A percentile compares a stretch with the other conserved stretches of the same genome.
These are phyloP conservation scores for Eristalinus aeneus DNA, from an alignment of 2,888 invertebrate species.

Conservation along the genomic window DNA sequence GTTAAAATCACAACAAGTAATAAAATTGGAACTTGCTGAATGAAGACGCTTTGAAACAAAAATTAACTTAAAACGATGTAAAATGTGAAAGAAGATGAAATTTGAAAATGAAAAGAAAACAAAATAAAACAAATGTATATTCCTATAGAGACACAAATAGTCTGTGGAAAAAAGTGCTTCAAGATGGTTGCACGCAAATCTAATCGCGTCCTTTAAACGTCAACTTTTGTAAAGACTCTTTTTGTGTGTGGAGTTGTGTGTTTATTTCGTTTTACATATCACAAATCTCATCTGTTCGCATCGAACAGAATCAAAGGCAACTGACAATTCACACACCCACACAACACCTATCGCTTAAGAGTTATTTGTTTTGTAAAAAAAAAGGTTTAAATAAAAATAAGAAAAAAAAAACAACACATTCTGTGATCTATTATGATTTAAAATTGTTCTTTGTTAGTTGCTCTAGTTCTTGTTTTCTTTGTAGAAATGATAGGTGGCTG, in stretches of 20 bases:
- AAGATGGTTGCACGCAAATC: slow-evolving; percentile 68
- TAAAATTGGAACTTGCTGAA: not conserved
- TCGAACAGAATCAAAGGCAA: not conserved
- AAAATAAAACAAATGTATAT: slow-evolving; percentile 14
- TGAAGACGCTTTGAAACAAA: slow-evolving; percentile 58
- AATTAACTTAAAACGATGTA: slow-evolving; percentile 49
- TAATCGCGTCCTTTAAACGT: slow-evolving; percentile 51
- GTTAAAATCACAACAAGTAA: not conserved
- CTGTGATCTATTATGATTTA: slow-evolving; percentile 65
- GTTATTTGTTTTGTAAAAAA: slow-evolving; percentile 45
- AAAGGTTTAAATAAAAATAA: slow-evolving; percentile 35
- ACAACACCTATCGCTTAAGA: slow-evolving; percentile 18
- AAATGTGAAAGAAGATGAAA: slow-evolving; percentile 6
- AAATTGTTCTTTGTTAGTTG: slow-evolving; percentile 6
- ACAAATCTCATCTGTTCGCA: not conserved
- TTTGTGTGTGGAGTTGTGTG: not conserved
- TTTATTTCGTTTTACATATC: not conserved
- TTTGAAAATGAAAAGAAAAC: slow-evolving; percentile 2
- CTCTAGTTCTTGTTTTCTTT: slow-evolving; percentile 11
- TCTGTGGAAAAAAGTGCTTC: slow-evolving; percentile 70
- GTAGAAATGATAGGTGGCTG: slow-evolving; percentile 28
- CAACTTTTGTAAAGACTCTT: slow-evolving; percentile 5
- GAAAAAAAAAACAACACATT: slow-evolving; percentile 24
- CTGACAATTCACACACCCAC: not conserved
- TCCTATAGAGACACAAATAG: slow-evolving; percentile 70